Evolutionary conservation across 1,140 invertebrate species (phyloP), one percentile per base, ranked within the genome.

Genomic region (Bactericera cockerelli): DNA sequence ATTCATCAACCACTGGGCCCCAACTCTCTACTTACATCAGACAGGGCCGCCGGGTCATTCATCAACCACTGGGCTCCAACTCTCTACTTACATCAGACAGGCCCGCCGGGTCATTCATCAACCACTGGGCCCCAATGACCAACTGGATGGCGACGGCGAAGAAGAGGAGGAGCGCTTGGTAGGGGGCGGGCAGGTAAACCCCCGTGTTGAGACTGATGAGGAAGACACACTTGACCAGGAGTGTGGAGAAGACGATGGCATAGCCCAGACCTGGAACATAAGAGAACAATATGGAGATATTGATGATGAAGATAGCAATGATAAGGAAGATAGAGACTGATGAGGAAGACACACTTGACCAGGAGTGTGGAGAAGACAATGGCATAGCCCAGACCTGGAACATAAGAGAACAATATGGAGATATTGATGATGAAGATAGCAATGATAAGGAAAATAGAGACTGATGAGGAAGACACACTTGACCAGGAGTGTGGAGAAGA

Each of bases 221-320:
- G 68, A 95, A 93, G 53, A 95, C 88, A 68, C 90, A 89, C 72
- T 97, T 96, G 60, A 96, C 92, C 58, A 97, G 77, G 24, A 97
- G 77, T 0, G 92, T 85, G 14, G 88, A 86, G 70, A 94, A 96
- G 21, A 93, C 84, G n/a, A 94, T 76, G 14, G 88, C 81, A 64
- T 91, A 92, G 2, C 87, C 81, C 14, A 93, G 77, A 6, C 42
- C 42, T 49, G 42, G 22, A 49, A 49, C 33, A 36, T 10, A 36
- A 36, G 16, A n/a, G n/a, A n/a, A n/a, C n/a, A n/a, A n/a, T n/a
- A n/a, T n/a, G n/a, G n/a, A n/a, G n/a, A n/a, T n/a, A n/a, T n/a
- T n/a, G n/a, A n/a, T n/a, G n/a, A n/a, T n/a, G n/a, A n/a, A n/a
- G n/a, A n/a, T n/a, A n/a, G n/a, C n/a, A n/a, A n/a, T n/a, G n/a